Evolutionary conservation across 2,888 invertebrate species (phyloP).

Genomic region (Lepidocyrtinus sp.): DNA sequence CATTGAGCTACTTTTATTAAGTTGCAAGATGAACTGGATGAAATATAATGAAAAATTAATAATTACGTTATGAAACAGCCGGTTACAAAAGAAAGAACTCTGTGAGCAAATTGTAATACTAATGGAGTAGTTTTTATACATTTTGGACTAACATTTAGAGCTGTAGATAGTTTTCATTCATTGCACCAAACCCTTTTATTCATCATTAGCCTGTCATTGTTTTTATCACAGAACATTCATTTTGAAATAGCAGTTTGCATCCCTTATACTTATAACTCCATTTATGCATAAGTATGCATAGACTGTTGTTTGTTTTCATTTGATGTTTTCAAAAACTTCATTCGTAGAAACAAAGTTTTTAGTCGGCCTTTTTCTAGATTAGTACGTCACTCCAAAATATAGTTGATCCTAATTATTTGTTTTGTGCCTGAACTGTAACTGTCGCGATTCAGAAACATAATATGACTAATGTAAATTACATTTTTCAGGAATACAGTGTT

Average conservation of each 20-base stretch:
- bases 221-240: background rate
- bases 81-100: too few relatives aligned
- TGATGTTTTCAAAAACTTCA: conserved; percentile 19
- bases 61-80: too few relatives aligned
- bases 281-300: conserved; percentile 1
- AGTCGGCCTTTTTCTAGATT: background rate
- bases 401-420: background rate
- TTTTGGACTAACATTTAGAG: background rate
- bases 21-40: too few relatives aligned
- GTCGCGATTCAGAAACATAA: too few relatives aligned
- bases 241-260: background rate
- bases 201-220: conserved; percentile 6
- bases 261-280: background rate
- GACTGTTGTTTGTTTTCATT: conserved; percentile 24
- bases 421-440: background rate
- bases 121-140: conserved; percentile 1
- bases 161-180: background rate
- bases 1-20: too few relatives aligned
- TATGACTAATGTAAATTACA: conserved; percentile 15
- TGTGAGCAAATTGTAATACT: too few relatives aligned
- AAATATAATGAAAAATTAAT: too few relatives aligned
- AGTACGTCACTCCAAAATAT: background rate
- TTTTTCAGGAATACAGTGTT: conserved; percentile 95
- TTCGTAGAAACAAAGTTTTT: conserved; percentile 16
- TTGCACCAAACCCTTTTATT: background rate